Base-by-base conservation (phyloP, 2,113 vertebrate species). In the Corydoras sp. region DNA sequence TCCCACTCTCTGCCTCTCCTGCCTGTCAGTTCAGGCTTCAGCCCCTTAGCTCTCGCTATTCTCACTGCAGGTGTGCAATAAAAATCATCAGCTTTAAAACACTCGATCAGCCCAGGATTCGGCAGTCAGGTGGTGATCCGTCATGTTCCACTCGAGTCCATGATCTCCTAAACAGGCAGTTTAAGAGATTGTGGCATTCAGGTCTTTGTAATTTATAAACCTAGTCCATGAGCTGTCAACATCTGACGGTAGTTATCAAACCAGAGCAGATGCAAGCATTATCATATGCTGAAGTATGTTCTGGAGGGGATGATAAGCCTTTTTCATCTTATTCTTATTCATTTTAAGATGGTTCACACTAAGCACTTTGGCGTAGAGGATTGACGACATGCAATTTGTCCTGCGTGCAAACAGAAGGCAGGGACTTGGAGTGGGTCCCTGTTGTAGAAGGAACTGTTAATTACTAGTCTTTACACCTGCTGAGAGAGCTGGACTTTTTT, bases 231-330 rank as follows among this genome's bases (percentile, higher is more conserved):
- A 49, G 68, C 65, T 62, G 65, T 18, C 65, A 68, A 53, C 50
- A 62, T 74, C 63, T 68, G 59, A 68, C 65, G 55, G 18, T 54
- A 74, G 59, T 62, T 74, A 74, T 74, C 72, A 74, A 68, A 74
- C 50, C 58, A 29, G 32, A 31, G 10, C 72, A 74, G 72, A 68
- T 62, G 72, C 72, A 43, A 58, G 32, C 50, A 29, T 49, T 59
- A 55, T 73, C 64, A 43, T 35, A 51, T 9, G 50, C 29, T 62
- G 31, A 68, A 74, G 64, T 62, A 48, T 54, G 72, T 68, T 74
- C 32, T 14, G 29, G 65, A 68, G 65, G 32, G 49, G 58, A 35
- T 3, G 72, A 68, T 58, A 15, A 62, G 56, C 4, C 62, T 29
- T 71, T 67, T 61, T 56, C 24, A 10, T 30, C 0, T 32, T 18